Conservation (phyloP, 2,888 invertebrate species). For the Malachius bipustulatus region DNA sequence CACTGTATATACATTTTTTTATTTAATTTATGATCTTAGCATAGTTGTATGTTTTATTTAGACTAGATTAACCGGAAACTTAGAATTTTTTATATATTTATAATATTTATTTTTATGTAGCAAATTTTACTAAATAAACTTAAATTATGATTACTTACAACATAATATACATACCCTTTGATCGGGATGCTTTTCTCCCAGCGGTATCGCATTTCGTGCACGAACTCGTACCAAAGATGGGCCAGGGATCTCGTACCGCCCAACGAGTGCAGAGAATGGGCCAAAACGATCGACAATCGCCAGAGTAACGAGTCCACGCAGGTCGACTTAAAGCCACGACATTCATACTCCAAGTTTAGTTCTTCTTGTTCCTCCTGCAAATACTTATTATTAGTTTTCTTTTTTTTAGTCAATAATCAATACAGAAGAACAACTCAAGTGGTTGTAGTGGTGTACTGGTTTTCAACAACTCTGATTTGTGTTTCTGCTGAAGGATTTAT, state of each 20-base stretch:
- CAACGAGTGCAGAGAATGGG: conserved; percentile 59
- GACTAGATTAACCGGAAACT: no score
- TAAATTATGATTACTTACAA: no score
- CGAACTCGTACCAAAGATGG: conserved; percentile 89
- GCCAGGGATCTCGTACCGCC: conserved; percentile 66
- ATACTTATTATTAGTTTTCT: neutral
- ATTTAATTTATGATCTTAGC: no score
- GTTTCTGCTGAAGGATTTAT: no score
- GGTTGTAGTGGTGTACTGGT: conserved; percentile 1
- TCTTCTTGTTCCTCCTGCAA: neutral
- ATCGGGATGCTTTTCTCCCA: conserved; percentile 73
- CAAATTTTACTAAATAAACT: no score
- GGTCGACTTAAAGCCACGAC: conserved; percentile 51
- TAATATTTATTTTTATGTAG: no score
- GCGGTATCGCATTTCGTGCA: conserved; percentile 76
- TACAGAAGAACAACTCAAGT: neutral
- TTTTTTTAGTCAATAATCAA: conserved; percentile 6
- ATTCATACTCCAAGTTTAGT: conserved; percentile 23
- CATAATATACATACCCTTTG: conserved; percentile 62
- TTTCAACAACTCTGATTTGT: no score
- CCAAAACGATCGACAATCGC: conserved; percentile 64
- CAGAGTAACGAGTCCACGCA: conserved; percentile 67
- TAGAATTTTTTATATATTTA: no score
- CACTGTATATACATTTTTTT: no score
- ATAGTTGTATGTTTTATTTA: no score